Evolutionary conservation across 2,113 vertebrate genomes (phyloP).

Genomic region (Oreochromis tanganicae): DNA sequence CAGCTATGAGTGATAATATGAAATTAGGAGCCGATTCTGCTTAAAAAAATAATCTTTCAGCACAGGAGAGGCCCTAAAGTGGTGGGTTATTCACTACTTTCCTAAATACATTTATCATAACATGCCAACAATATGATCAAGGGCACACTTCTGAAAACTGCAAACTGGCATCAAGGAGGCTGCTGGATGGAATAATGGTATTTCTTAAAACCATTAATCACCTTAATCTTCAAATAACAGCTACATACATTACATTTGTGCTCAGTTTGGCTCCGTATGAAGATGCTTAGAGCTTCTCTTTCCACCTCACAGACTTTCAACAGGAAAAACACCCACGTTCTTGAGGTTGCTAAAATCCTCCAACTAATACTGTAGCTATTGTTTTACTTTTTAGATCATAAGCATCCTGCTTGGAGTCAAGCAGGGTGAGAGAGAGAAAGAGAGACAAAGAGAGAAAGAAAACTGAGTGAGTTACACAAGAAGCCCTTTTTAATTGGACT

Average conservation of each 20-base stretch:
- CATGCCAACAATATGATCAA: not conserved
- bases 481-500: not conserved
- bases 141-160: not conserved
- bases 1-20: not conserved
- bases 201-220: slow-evolving; percentile 1
- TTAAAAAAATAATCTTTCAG: not conserved
- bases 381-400: slow-evolving; percentile 32
- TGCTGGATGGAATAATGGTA: not conserved
- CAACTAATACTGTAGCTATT: not conserved
- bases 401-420: slow-evolving; percentile 11
- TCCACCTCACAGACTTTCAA: not conserved
- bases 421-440: not conserved
- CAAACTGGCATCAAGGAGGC: not conserved
- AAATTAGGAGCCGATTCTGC: not conserved
- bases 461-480: slow-evolving; percentile 8
- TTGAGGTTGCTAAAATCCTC: not conserved
- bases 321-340: slow-evolving; percentile 8
- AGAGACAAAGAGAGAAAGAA: not conserved
- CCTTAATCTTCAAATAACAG: slow-evolving; percentile 6
- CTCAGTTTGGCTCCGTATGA: not conserved
- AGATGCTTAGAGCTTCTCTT: not conserved
- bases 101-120: not conserved
- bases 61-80: not conserved
- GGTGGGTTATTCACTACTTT: not conserved
- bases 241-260: slow-evolving; percentile 1